A percentile compares a stretch with the other conserved stretches of the same genome.
These are phyloP conservation scores for Latrodectus elegans DNA, from an alignment of 2,888 invertebrate species.

Conservation along the genomic window DNA sequence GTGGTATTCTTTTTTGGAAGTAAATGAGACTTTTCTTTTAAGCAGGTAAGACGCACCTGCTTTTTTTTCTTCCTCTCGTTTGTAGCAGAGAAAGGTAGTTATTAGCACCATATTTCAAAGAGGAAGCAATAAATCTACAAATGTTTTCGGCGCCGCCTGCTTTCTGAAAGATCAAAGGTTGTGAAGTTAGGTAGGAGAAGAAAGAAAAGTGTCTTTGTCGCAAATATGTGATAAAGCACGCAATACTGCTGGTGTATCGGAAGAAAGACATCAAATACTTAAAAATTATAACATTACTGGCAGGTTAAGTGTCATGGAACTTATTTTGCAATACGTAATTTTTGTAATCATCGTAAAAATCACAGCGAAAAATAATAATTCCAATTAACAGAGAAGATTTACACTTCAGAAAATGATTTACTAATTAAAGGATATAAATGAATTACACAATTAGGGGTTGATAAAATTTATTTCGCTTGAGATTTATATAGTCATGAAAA, in stretches of 20 bases:
- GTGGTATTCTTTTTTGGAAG: background rate
- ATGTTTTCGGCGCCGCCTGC: slow-evolving; percentile 10
- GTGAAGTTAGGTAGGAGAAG: slow-evolving; percentile 6
- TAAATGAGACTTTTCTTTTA: slow-evolving; percentile 22
- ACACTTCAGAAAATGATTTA: no score
- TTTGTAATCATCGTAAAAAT: no score
- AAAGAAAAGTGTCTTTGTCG: slow-evolving; percentile 3
- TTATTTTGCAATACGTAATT: no score
- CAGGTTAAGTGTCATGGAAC: no score
- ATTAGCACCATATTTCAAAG: slow-evolving; percentile 55
- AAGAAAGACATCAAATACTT: no score
- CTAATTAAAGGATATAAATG: no score
- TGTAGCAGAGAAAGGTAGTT: slow-evolving; percentile 26
- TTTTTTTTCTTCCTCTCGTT: background rate
- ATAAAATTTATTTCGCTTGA: no score
- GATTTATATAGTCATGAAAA: no score
- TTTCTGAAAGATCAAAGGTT: slow-evolving; percentile 9
- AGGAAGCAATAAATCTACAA: slow-evolving; percentile 63
- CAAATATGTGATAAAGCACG: slow-evolving; percentile 42
- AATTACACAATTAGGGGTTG: no score
- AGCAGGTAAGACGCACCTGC: slow-evolving; percentile 37
- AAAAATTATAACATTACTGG: no score
- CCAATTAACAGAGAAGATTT: no score
- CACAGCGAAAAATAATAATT: no score
- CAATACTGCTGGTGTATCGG: background rate